Conservation (phyloP, 2,113 vertebrate species). For the Barbus barbus region DNA sequence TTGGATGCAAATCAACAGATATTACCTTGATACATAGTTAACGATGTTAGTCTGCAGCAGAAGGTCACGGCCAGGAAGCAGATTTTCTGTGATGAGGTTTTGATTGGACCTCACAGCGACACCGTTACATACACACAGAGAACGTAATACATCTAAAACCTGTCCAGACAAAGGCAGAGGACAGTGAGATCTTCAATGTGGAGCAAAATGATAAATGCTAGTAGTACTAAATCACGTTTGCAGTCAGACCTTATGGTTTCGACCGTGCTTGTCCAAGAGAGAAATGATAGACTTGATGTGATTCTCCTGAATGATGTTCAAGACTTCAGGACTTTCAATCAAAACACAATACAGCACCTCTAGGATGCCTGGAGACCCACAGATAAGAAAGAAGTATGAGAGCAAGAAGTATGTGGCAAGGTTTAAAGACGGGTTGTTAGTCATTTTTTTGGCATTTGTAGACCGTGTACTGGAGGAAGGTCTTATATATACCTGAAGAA, state of each 20-base stretch:
- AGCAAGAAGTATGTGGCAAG: neutral
- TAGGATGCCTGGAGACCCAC: slow-evolving; percentile 80
- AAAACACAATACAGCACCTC: slow-evolving; percentile 94
- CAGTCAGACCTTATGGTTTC: slow-evolving; percentile 88
- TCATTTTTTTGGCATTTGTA: neutral
- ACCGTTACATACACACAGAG: slow-evolving; percentile 93
- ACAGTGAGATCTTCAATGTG: neutral
- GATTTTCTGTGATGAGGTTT: slow-evolving; percentile 94
- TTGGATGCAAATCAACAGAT: no score
- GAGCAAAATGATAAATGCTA: neutral
- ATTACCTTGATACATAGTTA: slow-evolving; percentile 89
- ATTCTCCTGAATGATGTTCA: slow-evolving; percentile 96
- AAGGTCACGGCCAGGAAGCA: slow-evolving; percentile 88
- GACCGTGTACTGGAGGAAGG: neutral
- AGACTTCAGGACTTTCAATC: slow-evolving; percentile 92
- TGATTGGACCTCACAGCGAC: slow-evolving; percentile 96
- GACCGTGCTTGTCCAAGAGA: slow-evolving; percentile 91
- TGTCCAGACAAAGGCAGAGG: slow-evolving; percentile 57
- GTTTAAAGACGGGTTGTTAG: neutral
- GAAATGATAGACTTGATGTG: slow-evolving; percentile 97
- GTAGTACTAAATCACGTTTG: neutral
- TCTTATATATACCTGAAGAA: slow-evolving; percentile 81
- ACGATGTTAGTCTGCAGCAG: slow-evolving; percentile 89
- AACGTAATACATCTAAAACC: slow-evolving; percentile 92
- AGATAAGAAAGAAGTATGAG: neutral